Evolutionary conservation across 1,140 invertebrate genomes (phyloP).

Genomic region (Eriocheir sinensis): DNA sequence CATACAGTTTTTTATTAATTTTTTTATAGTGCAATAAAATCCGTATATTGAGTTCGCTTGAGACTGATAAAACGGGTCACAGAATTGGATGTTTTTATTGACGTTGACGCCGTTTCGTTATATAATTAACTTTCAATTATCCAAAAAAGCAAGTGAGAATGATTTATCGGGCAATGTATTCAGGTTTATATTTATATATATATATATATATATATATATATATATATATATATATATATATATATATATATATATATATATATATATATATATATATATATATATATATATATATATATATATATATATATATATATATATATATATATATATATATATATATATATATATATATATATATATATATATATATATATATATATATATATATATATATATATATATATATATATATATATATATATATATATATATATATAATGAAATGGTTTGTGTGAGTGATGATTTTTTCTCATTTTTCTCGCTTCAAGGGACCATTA

Average conservation of each 20-base stretch:
- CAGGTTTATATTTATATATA: conserved; percentile 54
- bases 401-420: conserved; percentile 64
- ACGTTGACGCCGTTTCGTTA: too few species aligned
- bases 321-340: conserved; percentile 37
- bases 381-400: conserved; percentile 65
- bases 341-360: conserved; percentile 54
- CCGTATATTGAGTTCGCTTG: too few species aligned
- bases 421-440: conserved; percentile 57
- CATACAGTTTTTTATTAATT: too few species aligned
- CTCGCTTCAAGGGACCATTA: too few species aligned
- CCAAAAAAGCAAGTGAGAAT: too few species aligned
- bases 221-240: conserved; percentile 56
- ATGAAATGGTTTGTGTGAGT: neutral
- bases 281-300: conserved; percentile 54
- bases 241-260: conserved; percentile 48
- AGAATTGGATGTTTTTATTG: too few species aligned
- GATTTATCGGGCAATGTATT: neutral
- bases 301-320: conserved; percentile 24
- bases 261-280: conserved; percentile 45
- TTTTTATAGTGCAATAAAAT: too few species aligned
- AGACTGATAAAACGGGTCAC: too few species aligned
- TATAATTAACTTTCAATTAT: too few species aligned
- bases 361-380: conserved; percentile 66
- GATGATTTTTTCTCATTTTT: too few species aligned
- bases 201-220: conserved; percentile 57